phyloP scores from a whole-genome alignment of 2,113 vertebrate species.

The Clupea harengus region DNA sequence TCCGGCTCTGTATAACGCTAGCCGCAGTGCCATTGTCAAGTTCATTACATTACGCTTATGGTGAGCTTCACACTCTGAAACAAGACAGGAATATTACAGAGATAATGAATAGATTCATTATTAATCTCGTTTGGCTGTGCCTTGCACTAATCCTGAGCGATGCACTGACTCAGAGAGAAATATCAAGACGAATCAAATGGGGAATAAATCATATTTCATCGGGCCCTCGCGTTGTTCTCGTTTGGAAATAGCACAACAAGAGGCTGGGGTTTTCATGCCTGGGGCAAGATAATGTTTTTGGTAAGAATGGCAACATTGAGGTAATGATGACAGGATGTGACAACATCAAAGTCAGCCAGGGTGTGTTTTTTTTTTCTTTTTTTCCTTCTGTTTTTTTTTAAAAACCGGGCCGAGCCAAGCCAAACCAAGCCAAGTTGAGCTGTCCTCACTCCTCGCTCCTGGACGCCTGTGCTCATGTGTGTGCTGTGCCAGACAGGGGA shows the following conservation, averaged over 20 bases:
- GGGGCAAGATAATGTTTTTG: not conserved
- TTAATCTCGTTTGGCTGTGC: not conserved
- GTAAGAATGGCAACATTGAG: not conserved
- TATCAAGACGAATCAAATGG: not conserved
- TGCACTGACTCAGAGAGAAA: not conserved
- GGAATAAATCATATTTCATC: not conserved
- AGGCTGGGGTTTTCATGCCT: not conserved
- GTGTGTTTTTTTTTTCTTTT: not conserved
- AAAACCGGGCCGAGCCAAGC: too few relatives aligned
- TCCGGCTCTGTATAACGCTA: not conserved
- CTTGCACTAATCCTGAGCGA: not conserved
- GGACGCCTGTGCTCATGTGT: not conserved
- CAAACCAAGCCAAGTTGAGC: too few relatives aligned
- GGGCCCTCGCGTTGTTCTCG: not conserved
- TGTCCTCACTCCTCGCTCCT: too few relatives aligned
- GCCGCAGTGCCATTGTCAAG: not conserved
- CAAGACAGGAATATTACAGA: not conserved
- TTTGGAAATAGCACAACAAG: conserved; percentile 1
- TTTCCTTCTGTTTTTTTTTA: not conserved
- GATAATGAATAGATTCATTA: conserved; percentile 2
- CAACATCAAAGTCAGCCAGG: not conserved
- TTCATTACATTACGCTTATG: not conserved
- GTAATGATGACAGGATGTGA: not conserved
- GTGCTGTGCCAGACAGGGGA: not conserved
- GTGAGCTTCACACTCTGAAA: not conserved